Evolutionary conservation across 2,797 vertebrate genomes (phyloP), one percentile per base, ranked within the genome.

Genomic region (Tiaroga cobitis): DNA sequence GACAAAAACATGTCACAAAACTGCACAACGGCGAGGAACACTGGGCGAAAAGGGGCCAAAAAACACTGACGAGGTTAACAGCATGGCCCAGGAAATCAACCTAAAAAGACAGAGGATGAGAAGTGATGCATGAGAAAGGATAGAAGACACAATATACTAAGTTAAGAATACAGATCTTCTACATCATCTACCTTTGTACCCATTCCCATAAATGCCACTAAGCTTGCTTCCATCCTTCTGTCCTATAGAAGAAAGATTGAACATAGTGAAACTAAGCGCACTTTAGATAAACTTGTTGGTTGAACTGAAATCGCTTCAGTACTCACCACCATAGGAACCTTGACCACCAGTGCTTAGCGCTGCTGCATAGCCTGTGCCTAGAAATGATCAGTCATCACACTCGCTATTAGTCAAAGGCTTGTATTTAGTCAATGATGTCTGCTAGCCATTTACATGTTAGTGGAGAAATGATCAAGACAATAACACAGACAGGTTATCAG

Each of bases 181-280:
- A 16, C n/a, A 51, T 70, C 90, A 93, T 34, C 19, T 82, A 96
- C 96, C 95, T 95, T 93, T 95, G 90, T 94, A 95, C 56, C 94
- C 94, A 49, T 94, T 95, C 80, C 93, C 93, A 80, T 93, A 90
- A 76, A 90, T 92, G 2, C 90, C 92, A 19, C 93, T 93, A 65
- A 91, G 85, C 19, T 95, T 95, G 88, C 93, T 93, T 77, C 93
- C 92, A 26, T 89, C 87, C 39, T 93, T 95, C 65, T 93, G 93
- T 82, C 90, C 95, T 95, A 90, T 65, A 63, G 80, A 56, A 72
- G 18, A 82, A 70, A 29, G 59, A 54, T 32, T 21, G 1, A 51
- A 29, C 24, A 67, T 8, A 51, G 26, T 82, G 34, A 78, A 68
- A n/a, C 46, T 41, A 34, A 21, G 16, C 11, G 24, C 63, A 59